Evolutionary conservation across 2,797 vertebrate species (phyloP), one percentile per base, ranked within the genome.

Genomic region (Pseudochirops cupreus): DNA sequence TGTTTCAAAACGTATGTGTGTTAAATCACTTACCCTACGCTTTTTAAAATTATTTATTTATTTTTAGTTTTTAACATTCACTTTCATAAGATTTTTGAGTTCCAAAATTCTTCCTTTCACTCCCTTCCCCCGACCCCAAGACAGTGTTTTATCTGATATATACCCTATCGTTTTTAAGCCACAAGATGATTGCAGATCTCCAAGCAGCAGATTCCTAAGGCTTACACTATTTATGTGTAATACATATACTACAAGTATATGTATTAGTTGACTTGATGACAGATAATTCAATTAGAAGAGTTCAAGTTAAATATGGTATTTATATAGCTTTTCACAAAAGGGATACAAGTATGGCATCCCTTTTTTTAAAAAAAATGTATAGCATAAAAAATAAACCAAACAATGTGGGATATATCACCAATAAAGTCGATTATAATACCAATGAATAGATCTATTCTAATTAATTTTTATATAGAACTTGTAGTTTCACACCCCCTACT

Each of bases 391-490:
- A 62, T 29, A 92, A 96, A 97, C 53, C n/a, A 94, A 97, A 94
- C 92, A 56, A 92, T 82, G 31, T 58, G 52, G 14, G 11, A 31
- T 94, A 94, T 58, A 95, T 91, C 91, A 96, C 67, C 4, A 93
- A 94, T 67, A 93, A 97, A 94, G 54, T 7, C 33, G 0, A 7
- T n/a, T 46, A 7, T 96, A 96, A 96, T 90, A 98, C 95, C 91
- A 94, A 96, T 90, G 59, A 91, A 93, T 89, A 91, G 3, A 5
- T 95, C 91, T 95, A 82, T 93, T 97, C 93, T 96, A 98, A 98
- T 98, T 98, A 98, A 97, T 98, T 98, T 82, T 97, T 97, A 92
- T 97, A 59, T 91, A 94, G 50, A 58, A 92, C 97, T 29, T 96
- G 2, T 96, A 95, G 55, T 96, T 98, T 97, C 91, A 96, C 67